Conservation (phyloP, 2,113 vertebrate genomes). For the Saguinus midas region DNA sequence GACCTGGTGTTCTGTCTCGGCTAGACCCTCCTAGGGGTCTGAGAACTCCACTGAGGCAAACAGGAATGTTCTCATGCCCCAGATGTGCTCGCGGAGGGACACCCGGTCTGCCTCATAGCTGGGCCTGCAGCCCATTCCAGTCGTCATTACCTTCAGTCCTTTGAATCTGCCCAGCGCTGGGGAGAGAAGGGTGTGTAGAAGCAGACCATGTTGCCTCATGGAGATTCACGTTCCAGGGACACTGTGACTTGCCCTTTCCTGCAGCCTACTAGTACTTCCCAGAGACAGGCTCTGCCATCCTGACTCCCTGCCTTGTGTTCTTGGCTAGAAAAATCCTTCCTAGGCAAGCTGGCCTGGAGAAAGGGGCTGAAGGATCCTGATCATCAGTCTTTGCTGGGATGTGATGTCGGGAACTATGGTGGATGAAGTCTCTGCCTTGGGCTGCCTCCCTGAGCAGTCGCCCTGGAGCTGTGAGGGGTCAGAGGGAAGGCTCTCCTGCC, state of each 20-base stretch:
- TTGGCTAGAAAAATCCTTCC: not conserved
- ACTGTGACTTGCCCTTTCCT: not conserved
- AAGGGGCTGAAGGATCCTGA: not conserved
- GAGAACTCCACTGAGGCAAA: not conserved
- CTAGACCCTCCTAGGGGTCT: not conserved
- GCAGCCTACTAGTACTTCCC: not conserved
- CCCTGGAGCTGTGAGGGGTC: not conserved
- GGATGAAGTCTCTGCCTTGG: not conserved
- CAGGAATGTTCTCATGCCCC: not conserved
- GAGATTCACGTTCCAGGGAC: not conserved
- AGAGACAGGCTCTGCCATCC: not conserved
- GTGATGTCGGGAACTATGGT: too few relatives aligned
- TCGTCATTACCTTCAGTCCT: not conserved
- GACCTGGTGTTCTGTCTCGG: not conserved
- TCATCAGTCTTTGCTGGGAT: not conserved
- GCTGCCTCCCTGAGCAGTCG: not conserved
- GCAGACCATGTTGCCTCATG: not conserved
- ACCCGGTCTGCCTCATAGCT: not conserved
- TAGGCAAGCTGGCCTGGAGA: not conserved
- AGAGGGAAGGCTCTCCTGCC: not conserved
- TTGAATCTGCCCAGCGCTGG: rapidly evolving
- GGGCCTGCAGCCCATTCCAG: not conserved
- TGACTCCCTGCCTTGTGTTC: not conserved
- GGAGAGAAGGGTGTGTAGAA: not conserved
- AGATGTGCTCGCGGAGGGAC: not conserved